Conservation (phyloP, 1,140 invertebrate species). For the Drosophila tristis region DNA sequence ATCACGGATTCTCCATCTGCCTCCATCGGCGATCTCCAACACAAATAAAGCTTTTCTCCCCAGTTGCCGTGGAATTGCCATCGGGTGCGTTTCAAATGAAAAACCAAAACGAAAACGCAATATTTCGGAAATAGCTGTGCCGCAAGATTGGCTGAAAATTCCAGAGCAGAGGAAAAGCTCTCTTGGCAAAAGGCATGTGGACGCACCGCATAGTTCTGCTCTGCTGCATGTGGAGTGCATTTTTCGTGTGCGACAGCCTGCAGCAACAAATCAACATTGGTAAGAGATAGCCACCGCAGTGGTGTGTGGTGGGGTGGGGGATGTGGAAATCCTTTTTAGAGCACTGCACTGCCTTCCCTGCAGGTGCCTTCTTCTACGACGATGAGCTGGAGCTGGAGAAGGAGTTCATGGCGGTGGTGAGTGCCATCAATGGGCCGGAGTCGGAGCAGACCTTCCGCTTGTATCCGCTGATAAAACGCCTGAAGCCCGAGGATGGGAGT, state of each 20-base stretch:
- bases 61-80: conserved; percentile 27
- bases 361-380: conserved; percentile 84
- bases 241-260: conserved; percentile 49
- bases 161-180: conserved; percentile 37
- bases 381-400: conserved; percentile 83
- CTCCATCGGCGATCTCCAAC: conserved; percentile 21
- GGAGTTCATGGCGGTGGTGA: conserved; percentile 84
- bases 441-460: conserved; percentile 38
- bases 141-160: conserved; percentile 28
- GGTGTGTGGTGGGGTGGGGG: background rate
- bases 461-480: conserved; percentile 52
- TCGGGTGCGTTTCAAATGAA: conserved; percentile 9
- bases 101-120: conserved; percentile 13
- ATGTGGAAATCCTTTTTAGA: background rate
- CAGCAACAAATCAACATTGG: conserved; percentile 75
- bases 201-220: conserved; percentile 49
- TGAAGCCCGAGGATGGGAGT: conserved; percentile 62
- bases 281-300: conserved; percentile 17
- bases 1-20: conserved; percentile 6
- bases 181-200: conserved; percentile 43
- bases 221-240: conserved; percentile 66
- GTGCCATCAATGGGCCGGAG: conserved; percentile 74
- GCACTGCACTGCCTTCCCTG: background rate
- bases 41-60: conserved; percentile 5
- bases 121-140: conserved; percentile 42